Evolutionary conservation across 1,140 invertebrate species (phyloP), one percentile per base, ranked within the genome.

Genomic region (Caenorhabditis brenneri): DNA sequence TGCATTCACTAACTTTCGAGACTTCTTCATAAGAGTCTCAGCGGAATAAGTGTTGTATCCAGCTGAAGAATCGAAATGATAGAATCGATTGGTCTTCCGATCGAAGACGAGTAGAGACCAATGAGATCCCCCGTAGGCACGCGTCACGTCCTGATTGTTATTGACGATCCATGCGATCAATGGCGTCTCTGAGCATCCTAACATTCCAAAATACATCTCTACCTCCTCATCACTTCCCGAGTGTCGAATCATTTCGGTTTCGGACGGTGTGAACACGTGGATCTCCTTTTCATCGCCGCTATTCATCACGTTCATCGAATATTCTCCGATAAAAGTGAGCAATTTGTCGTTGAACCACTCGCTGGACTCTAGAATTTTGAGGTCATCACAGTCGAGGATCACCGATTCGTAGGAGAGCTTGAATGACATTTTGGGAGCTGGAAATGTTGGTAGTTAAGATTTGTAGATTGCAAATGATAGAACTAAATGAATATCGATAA

Each of bases 271-370:
- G 31, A 65, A 65, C 0, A 65, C 58, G 58, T 65, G 33, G n/a
- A 65, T 36, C 22, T 27, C 10, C 24, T 12, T 29, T 7, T 24
- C 22, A 0, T n/a, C 22, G 2, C 22, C 27, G 19, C n/a, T 16
- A 9, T 22, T 48, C 1, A 27, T 33, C 19, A 22, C 12, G n/a
- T 42, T 55, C 27, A 39, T 58, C 53, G 42, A 39, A 27, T 27
- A 53, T 33, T 84, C 83, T 0, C 33, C 33, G 24, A 48, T 31
- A 31, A 84, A 80, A 1, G 78, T 84, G 19, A 84, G 80, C 5
- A 80, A 9, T 29, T 58, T 79, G 42, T 84, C 83, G 24, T 84
- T 84, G 49, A 80, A 78, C 83, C 83, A 84, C n/a, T 31, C n/a
- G 39, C 33, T 33, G 22, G 16, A 24, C 42, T 27, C 22, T 31